Evolutionary conservation across 2,888 invertebrate genomes (phyloP).

Genomic region (Azorinus chamasolen): DNA sequence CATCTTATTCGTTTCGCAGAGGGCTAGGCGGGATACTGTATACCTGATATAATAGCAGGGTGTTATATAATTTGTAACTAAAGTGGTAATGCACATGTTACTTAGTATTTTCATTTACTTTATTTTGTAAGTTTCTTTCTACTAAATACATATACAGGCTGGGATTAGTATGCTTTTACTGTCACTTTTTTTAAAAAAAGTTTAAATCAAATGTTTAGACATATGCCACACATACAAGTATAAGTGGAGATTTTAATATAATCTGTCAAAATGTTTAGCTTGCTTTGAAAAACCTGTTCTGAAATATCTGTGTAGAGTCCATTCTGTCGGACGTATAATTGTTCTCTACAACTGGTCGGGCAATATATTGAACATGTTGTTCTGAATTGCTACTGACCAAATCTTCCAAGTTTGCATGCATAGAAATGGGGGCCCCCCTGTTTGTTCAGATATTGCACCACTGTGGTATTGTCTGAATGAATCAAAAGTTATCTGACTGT

Average conservation of each 20-base stretch:
- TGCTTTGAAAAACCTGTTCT: too few species aligned
- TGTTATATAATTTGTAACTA: slow-evolving; percentile 24
- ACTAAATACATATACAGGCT: slow-evolving; percentile 43
- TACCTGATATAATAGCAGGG: slow-evolving; percentile 10
- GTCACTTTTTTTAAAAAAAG: slow-evolving; percentile 35
- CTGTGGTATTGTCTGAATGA: slow-evolving; percentile 47
- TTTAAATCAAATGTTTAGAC: slow-evolving; percentile 18
- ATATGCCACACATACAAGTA: slow-evolving; percentile 42
- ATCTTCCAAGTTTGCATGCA: slow-evolving; percentile 51
- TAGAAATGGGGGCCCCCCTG: slow-evolving; percentile 47
- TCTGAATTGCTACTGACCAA: slow-evolving; percentile 39
- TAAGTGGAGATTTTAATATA: slow-evolving; percentile 19
- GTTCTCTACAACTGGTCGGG: slow-evolving; percentile 37
- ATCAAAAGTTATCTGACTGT: slow-evolving; percentile 22
- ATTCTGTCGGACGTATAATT: slow-evolving; percentile 35
- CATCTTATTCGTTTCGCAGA: slow-evolving; percentile 37
- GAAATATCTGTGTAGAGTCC: slow-evolving; percentile 24
- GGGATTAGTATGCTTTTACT: slow-evolving; percentile 24
- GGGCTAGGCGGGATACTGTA: slow-evolving; percentile 39
- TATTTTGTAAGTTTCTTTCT: slow-evolving; percentile 36
- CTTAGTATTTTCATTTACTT: too few species aligned
- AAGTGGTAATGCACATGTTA: slow-evolving; percentile 48
- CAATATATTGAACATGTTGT: slow-evolving; percentile 28
- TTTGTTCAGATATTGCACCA: slow-evolving; percentile 50
- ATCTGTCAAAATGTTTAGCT: slow-evolving; percentile 13